A percentile compares a stretch with the other conserved stretches of the same genome.
Conservation (phyloP, 1,140 invertebrate species). For the Cydia pomonella region DNA sequence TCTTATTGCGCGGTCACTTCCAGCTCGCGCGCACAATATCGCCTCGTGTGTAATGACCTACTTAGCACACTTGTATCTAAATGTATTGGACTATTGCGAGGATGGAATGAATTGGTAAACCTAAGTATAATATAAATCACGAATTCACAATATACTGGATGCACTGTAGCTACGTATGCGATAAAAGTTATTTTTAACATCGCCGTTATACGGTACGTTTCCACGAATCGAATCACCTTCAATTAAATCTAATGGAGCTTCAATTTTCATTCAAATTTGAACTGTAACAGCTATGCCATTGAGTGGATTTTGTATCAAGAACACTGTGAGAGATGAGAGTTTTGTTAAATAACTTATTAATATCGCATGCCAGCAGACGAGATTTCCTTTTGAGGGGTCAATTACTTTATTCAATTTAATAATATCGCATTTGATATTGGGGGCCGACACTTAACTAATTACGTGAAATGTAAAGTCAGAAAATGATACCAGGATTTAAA, state of each 20-base stretch:
- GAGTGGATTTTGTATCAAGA: not conserved
- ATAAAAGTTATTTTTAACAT: not conserved
- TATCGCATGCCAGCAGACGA: not conserved
- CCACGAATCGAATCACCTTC: not conserved
- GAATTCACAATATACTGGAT: not conserved
- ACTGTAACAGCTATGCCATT: not conserved
- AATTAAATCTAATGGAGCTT: constrained; percentile 7
- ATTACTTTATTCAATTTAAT: constrained; percentile 11
- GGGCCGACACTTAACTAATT: not conserved
- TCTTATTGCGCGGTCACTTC: too few species aligned
- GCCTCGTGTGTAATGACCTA: too few species aligned
- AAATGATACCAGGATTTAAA: not conserved
- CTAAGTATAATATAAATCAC: too few species aligned
- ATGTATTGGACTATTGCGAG: too few species aligned
- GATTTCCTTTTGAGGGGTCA: constrained; percentile 19
- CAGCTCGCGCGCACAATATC: too few species aligned
- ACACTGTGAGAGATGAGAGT: not conserved
- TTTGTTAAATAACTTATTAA: not conserved
- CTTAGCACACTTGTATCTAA: too few species aligned
- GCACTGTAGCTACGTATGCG: not conserved
- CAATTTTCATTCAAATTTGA: not conserved
- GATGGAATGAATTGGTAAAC: too few species aligned
- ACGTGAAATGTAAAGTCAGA: not conserved
- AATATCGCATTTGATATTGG: not conserved
- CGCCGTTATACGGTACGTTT: constrained; percentile 8